Conservation (phyloP, 2,797 vertebrate genomes). For the Sebastes oblongus region DNA sequence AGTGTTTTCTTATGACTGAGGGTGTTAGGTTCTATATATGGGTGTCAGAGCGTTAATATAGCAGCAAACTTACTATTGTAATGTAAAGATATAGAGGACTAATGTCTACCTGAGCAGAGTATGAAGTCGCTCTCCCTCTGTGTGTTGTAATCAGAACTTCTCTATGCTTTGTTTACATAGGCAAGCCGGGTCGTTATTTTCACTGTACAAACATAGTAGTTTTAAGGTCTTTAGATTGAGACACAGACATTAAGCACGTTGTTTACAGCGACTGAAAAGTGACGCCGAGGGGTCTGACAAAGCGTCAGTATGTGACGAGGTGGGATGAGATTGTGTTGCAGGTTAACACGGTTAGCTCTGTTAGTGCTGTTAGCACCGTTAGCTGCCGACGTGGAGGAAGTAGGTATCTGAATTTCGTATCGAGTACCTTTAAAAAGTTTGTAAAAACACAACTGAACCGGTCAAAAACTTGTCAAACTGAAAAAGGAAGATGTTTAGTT, state of each 20-base stretch:
- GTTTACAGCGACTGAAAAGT: too few species aligned
- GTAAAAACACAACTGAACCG: neutral
- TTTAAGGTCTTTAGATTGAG: too few species aligned
- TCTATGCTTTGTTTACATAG: too few species aligned
- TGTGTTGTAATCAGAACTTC: too few species aligned
- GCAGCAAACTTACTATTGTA: neutral
- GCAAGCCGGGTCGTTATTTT: too few species aligned
- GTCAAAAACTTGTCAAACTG: slow-evolving; percentile 8
- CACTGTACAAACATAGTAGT: too few species aligned
- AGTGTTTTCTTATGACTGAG: neutral
- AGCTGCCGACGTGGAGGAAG: neutral
- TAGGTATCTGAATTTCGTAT: neutral
- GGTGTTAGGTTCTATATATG: neutral
- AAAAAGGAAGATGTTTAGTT: slow-evolving; percentile 30
- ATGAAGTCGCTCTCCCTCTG: too few species aligned
- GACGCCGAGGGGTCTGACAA: too few species aligned
- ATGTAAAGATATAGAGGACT: neutral
- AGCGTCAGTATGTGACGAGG: too few species aligned
- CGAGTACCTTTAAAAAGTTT: neutral
- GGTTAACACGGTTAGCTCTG: neutral
- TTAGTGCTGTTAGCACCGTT: neutral
- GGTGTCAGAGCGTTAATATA: neutral
- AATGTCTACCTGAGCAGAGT: too few species aligned
- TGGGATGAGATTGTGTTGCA: too few species aligned
- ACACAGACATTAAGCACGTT: too few species aligned